These are phyloP conservation scores for Poecile montanus DNA, from an alignment of 2,797 vertebrate species.

Conservation along the genomic window DNA sequence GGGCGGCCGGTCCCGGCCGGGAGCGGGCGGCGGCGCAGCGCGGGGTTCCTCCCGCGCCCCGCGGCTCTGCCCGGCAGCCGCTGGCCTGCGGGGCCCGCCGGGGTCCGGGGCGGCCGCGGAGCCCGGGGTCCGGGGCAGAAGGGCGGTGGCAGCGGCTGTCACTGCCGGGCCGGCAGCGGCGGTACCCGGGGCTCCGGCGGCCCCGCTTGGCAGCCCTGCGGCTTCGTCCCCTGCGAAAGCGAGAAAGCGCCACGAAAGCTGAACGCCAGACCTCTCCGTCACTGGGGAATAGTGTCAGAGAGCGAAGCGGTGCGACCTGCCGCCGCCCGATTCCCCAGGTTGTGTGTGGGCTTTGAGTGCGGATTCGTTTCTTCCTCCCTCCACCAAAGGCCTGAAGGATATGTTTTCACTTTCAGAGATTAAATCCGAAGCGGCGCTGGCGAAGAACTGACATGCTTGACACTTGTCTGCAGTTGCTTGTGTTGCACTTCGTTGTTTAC, in stretches of 20 bases:
- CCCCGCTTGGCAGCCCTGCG: background rate
- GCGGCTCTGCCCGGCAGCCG: background rate
- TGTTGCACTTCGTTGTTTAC: background rate
- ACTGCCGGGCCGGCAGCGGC: background rate
- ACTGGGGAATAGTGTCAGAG: background rate
- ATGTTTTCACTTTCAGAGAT: conserved; percentile 26
- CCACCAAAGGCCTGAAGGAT: conserved; percentile 3
- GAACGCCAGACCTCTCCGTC: background rate
- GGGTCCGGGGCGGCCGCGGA: background rate
- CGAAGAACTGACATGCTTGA: background rate
- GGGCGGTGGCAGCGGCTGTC: background rate
- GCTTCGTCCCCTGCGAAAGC: background rate
- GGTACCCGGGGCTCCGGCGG: background rate
- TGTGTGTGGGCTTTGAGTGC: background rate
- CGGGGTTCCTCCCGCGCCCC: background rate
- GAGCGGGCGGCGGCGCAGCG: background rate
- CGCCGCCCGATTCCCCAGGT: background rate
- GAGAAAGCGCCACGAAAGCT: background rate
- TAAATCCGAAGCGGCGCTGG: background rate
- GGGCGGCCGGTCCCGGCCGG: background rate
- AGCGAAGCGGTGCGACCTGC: background rate
- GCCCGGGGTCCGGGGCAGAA: background rate
- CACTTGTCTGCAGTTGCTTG: background rate
- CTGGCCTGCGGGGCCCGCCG: background rate
- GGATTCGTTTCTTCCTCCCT: background rate